Conservation (phyloP, 2,113 vertebrate species). For the Ahaetulla prasina region DNA sequence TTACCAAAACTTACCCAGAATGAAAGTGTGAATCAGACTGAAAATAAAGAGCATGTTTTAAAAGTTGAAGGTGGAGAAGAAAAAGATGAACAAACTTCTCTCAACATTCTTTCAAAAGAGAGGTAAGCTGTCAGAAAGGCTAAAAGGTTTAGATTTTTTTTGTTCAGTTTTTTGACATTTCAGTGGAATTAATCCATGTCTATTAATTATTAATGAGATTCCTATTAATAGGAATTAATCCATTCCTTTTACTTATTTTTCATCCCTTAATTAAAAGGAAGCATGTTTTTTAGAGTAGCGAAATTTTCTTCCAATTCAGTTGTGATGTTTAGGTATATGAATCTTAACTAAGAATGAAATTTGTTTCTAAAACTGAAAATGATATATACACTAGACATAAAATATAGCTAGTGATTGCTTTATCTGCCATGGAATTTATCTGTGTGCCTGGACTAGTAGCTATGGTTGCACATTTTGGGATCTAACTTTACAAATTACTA, state of each 20-base stretch:
- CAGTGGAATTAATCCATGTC: background rate
- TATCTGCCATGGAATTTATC: background rate
- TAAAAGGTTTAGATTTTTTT: background rate
- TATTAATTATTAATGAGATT: background rate
- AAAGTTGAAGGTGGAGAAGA: constrained; percentile 55
- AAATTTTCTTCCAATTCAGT: background rate
- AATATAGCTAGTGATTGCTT: background rate
- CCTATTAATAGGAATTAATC: background rate
- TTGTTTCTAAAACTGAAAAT: background rate
- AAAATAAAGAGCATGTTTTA: constrained; percentile 44
- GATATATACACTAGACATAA: background rate
- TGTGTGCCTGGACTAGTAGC: background rate
- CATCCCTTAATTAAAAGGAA: background rate
- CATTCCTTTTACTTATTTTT: background rate
- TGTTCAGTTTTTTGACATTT: background rate
- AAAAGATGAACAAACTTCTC: constrained; percentile 55
- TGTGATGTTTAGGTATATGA: background rate
- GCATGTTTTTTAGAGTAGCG: background rate
- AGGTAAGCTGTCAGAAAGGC: constrained; percentile 70
- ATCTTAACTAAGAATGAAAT: background rate
- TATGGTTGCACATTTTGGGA: background rate
- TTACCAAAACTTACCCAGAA: constrained; percentile 73
- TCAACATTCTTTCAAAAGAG: constrained; percentile 73
- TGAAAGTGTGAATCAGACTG: constrained; percentile 50
- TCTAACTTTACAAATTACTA: background rate